These are phyloP conservation scores for Melanostoma scalare DNA, from an alignment of 2,888 invertebrate genomes.

Conservation along the genomic window DNA sequence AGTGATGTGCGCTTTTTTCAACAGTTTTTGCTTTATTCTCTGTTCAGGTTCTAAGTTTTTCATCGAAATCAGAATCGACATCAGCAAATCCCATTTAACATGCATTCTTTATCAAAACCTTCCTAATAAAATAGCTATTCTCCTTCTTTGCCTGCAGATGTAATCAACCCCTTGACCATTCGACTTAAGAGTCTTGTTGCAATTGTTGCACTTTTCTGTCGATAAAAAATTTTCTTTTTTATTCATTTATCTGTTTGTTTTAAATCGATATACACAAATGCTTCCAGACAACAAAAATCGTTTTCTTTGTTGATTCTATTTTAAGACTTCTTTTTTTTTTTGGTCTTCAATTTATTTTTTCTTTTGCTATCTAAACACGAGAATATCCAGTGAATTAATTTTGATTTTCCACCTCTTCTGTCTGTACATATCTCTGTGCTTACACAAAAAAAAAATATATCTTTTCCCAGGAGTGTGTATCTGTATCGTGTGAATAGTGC, in stretches of 20 bases:
- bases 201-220: constrained; percentile 55
- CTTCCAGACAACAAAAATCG: constrained; percentile 37
- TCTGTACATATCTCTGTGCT: constrained; percentile 41
- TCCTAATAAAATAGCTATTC: constrained; percentile 18
- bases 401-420: constrained; percentile 42
- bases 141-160: constrained; percentile 33
- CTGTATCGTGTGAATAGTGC: constrained; percentile 42
- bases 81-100: constrained; percentile 18
- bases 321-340: constrained; percentile 41
- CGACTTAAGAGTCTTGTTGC: constrained; percentile 59
- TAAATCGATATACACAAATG: constrained; percentile 40
- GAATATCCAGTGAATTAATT: constrained; percentile 57
- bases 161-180: constrained; percentile 33
- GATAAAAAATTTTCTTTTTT: not conserved
- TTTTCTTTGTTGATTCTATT: constrained; percentile 47
- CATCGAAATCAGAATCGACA: constrained; percentile 18
- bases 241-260: not conserved
- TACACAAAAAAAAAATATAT: constrained; percentile 32
- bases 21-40: not conserved
- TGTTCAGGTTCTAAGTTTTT: constrained; percentile 19
- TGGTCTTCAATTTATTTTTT: constrained; percentile 13
- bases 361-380: constrained; percentile 49
- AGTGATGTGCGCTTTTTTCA: constrained; percentile 11
- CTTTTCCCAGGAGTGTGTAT: constrained; percentile 39
- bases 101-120: constrained; percentile 15